Base-by-base conservation (phyloP, 1,140 invertebrate genomes). In the Apis dorsata region DNA sequence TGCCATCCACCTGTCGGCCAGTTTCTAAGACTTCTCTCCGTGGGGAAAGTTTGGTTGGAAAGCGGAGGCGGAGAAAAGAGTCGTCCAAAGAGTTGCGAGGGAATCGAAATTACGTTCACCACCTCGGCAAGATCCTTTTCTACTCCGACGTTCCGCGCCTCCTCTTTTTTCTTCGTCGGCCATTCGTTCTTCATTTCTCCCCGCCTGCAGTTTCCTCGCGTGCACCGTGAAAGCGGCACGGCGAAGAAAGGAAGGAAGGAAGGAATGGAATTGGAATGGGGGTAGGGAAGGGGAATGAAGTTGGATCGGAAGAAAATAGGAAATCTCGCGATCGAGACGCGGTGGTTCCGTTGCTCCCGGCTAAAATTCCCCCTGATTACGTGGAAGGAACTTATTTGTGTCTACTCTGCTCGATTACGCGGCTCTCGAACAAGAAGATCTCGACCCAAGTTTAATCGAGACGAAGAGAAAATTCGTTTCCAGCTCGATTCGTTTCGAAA, bases 1-100 rank as follows among this genome's bases (percentile, higher is more conserved):
- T 88, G 89, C 87, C 80, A 89, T 92, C 88, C 86, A 91, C 87
- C 90, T 91, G 91, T 90, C 90, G 91, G 85, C 86, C 79, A 65
- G 68, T 75, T 68, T 65, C 85, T 86, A 87, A 90, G 91, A 91
- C 89, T 79, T 19, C 70, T 12, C n/a, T 11, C 13, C 49, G 79
- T 63, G 75, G 84, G 72, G 76, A 90, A 91, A 90, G 86, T 91
- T 89, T 85, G 74, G 74, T 69, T 59, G 69, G 62, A 62, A 83
- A n/a, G 0, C 5, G 57, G 44, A 59, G 59, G n/a, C 21, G 55
- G 69, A 55, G 28, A 57, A 76, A 66, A 73, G 60, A 63, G 68
- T 86, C 57, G 69, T 13, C 51, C n/a, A 34, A 55, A 68, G 84
- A 75, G 83, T 68, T 80, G 73, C 63, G 62, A 24, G 74, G 65